Evolutionary conservation across 2,888 invertebrate genomes (phyloP).

Genomic region (Choreutis nemorana): DNA sequence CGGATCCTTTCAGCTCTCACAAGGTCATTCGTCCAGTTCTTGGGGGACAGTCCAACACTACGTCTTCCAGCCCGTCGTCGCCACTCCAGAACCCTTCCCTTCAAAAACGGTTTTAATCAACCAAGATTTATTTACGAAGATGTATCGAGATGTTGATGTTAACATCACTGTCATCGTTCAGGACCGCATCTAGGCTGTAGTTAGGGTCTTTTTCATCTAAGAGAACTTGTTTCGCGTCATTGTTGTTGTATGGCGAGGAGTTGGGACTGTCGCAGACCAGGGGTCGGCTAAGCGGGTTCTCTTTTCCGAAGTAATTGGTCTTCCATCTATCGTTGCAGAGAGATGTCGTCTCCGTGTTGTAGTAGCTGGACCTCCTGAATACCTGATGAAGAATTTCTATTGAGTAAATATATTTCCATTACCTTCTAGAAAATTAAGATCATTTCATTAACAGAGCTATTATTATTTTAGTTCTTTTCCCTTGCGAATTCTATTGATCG

Average conservation of each 20-base stretch:
- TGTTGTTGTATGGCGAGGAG: conserved; percentile 25
- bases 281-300: conserved; percentile 20
- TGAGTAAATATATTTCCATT: too few relatives aligned
- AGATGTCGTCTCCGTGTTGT: conserved; percentile 28
- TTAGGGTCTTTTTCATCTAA: conserved; percentile 19
- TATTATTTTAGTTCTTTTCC: too few relatives aligned
- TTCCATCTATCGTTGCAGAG: conserved; percentile 32
- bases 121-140: conserved; percentile 6
- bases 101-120: too few relatives aligned
- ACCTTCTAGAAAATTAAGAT: too few relatives aligned
- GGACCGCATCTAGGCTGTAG: neutral
- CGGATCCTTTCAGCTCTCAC: too few relatives aligned
- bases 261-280: conserved; percentile 18
- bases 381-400: too few relatives aligned
- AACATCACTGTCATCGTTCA: conserved; percentile 4
- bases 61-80: too few relatives aligned
- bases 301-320: conserved; percentile 23
- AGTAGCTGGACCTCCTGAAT: conserved; percentile 26
- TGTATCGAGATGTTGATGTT: conserved; percentile 10
- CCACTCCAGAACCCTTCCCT: too few relatives aligned
- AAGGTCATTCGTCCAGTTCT: too few relatives aligned
- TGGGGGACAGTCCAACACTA: too few relatives aligned
- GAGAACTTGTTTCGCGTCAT: conserved; percentile 22
- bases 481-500: too few relatives aligned
- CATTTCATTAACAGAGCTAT: too few relatives aligned